Conservation (phyloP, 2,797 vertebrate species). For the Enteromius unitaeniatus region DNA sequence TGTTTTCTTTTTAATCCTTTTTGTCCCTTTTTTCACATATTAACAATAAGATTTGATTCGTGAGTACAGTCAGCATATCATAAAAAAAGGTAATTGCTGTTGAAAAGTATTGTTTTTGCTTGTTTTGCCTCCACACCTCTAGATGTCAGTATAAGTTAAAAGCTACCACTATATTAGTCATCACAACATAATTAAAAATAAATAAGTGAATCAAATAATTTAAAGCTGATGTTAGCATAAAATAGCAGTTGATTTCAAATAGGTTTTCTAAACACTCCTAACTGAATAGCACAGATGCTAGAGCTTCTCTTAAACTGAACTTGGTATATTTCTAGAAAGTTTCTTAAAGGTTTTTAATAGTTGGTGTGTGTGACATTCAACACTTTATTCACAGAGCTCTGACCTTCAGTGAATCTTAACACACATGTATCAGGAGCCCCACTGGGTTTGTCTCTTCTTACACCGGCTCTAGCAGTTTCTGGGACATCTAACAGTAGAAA, state of each 20-base stretch:
- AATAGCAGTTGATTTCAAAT: not conserved
- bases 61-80: not conserved
- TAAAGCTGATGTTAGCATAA: not conserved
- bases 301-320: not conserved
- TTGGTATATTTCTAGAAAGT: not conserved
- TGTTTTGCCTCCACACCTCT: not conserved
- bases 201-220: not conserved
- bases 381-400: not conserved
- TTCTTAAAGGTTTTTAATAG: not conserved
- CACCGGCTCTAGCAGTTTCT: slow-evolving; percentile 19
- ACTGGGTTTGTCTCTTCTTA: not conserved
- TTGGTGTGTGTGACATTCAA: not conserved
- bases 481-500: slow-evolving; percentile 28
- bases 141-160: not conserved
- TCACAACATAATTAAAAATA: not conserved
- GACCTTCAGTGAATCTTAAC: slow-evolving; percentile 35
- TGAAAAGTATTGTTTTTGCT: not conserved
- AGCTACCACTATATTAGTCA: not conserved
- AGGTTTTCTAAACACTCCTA: not conserved
- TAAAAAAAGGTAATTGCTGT: not conserved
- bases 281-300: not conserved
- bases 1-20: too few relatives aligned
- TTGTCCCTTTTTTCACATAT: not conserved
- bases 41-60: not conserved
- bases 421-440: slow-evolving; percentile 1